Base-by-base conservation (phyloP, 1,140 invertebrate species). In the Mercenaria mercenaria region DNA sequence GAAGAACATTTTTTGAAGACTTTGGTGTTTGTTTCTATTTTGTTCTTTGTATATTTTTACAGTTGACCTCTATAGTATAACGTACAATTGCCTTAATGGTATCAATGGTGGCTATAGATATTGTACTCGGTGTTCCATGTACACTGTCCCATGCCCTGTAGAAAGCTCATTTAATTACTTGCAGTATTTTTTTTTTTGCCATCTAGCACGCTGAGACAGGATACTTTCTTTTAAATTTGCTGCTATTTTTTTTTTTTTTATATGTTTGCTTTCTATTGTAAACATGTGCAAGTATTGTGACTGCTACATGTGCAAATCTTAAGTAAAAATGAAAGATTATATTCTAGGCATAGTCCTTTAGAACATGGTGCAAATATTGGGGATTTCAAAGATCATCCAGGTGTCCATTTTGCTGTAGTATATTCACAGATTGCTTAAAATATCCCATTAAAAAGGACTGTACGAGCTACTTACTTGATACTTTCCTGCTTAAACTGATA, bases 81-180 rank as follows among this genome's bases (percentile, higher is more conserved):
- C 76, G 50, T 79, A 39, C 76, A 79, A 79, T 79, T 79, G 56
- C 76, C 76, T 79, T 79, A 41, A 79, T 79, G 76, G 76, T 79
- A 72, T 72, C 56, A 74, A 50, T 59, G 29, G 29, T 79, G 76
- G 47, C 76, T 79, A 79, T 79, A 56, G 26, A 77, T 79, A 79
- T 79, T 79, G 76, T 79, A 15, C 20, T 79, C 13, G 0, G 26
- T 79, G 32, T 37, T 79, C 43, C 20, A 13, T 52, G 41, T 79
- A 56, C 47, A 77, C n/a, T 47, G 23, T 23, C 41, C 43, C 20
- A 32, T 77, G 20, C 39, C 11, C 20, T 20, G 69, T 74, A 74
- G 69, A 74, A 18, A 77, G 74, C 74, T 77, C 23, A 77, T 18
- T 29, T 47, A 10, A 10, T 47, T 47, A 47, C 8, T 10, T 47